Evolutionary conservation across 30 jellyfish, hydroid and myxozoan genomes (phyloP).

Genomic region (Haliclystus octoradiatus): DNA sequence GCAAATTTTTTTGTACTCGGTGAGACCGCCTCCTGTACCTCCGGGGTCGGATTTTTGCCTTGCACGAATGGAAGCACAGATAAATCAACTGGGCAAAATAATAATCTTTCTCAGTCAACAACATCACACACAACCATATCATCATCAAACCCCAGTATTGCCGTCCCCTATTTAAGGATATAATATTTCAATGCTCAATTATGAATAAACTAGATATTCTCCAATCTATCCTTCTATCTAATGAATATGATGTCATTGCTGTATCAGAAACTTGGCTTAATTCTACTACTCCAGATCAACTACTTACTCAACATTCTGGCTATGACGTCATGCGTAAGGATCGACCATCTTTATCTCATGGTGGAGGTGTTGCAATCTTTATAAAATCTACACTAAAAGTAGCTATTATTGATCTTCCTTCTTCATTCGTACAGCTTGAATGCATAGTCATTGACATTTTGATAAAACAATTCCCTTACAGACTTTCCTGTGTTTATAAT

Average conservation of each 20-base stretch:
- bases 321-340: not conserved
- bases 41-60: not conserved
- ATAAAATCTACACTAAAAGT: not conserved
- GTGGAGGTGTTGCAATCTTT: not conserved
- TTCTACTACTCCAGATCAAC: not conserved
- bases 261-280: not conserved
- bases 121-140: not conserved
- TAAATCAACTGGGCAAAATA: not conserved
- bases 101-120: not conserved
- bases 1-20: not conserved
- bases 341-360: not conserved
- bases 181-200: not conserved
- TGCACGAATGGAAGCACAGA: not conserved
- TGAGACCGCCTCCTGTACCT: not conserved
- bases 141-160: not conserved
- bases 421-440: not conserved
- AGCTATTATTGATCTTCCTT: not conserved
- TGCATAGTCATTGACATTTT: not conserved
- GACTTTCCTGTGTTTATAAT: not conserved
- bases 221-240: not conserved
- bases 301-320: not conserved
- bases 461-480: not conserved
- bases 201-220: not conserved
- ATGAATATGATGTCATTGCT: not conserved
- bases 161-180: too few relatives aligned